Conservation (phyloP, 2,113 vertebrate genomes). For the Lates calcarifer region DNA sequence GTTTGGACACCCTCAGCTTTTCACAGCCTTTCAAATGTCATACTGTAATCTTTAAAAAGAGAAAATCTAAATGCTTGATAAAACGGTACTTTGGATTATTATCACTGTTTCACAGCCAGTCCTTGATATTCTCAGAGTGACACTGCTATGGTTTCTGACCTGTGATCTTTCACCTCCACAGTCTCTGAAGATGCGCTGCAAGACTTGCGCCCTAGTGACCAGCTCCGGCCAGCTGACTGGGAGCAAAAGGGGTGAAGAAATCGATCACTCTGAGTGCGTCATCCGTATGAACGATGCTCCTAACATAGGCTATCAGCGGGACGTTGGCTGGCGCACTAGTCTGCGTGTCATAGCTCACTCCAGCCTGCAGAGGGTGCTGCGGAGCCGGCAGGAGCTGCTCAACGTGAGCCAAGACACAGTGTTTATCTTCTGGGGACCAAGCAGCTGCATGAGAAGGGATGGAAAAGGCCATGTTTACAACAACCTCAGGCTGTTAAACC, state of each 20-base stretch:
- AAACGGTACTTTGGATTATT: not conserved
- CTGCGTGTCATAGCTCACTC: conserved; percentile 92
- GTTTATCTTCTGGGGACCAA: conserved; percentile 97
- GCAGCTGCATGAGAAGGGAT: conserved; percentile 91
- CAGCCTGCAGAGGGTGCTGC: conserved; percentile 91
- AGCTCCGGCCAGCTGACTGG: conserved; percentile 92
- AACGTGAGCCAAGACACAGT: conserved; percentile 90
- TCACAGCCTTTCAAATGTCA: not conserved
- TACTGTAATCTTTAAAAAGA: not conserved
- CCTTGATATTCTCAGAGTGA: not conserved
- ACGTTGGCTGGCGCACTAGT: conserved; percentile 90
- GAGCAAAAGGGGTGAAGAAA: conserved; percentile 85
- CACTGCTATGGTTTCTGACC: not conserved
- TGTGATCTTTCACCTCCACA: conserved; percentile 65
- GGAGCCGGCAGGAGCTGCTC: conserved; percentile 88
- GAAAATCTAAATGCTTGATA: not conserved
- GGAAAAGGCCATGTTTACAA: conserved; percentile 93
- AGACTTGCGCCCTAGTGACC: conserved; percentile 90
- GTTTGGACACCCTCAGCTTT: not conserved
- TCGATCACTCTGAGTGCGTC: conserved; percentile 90
- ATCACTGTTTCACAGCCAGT: not conserved
- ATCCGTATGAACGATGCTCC: conserved; percentile 96
- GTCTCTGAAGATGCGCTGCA: conserved; percentile 92
- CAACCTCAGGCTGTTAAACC: conserved; percentile 89
- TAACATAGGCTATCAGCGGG: conserved; percentile 82